phyloP scores from a whole-genome alignment of 2,113 vertebrate species.

The Pomatorhinus ruficollis region DNA sequence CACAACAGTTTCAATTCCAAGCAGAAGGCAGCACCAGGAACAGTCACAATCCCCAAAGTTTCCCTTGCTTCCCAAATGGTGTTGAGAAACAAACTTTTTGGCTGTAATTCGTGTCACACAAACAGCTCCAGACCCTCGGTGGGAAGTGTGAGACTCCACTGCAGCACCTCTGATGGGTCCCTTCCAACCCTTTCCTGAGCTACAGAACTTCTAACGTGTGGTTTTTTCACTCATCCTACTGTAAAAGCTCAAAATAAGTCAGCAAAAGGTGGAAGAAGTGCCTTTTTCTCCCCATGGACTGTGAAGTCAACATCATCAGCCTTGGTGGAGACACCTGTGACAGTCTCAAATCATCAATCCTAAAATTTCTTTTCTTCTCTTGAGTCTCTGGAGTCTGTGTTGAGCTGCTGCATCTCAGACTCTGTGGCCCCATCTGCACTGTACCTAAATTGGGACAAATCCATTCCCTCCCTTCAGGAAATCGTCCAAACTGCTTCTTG shows the following conservation, averaged over 20 bases:
- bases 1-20: neutral
- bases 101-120: neutral
- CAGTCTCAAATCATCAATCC: neutral
- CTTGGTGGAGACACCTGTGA: neutral
- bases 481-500: neutral
- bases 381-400: neutral
- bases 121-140: accelerated
- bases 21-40: neutral
- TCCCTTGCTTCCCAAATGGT: neutral
- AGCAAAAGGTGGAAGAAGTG: neutral
- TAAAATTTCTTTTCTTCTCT: neutral
- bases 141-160: neutral
- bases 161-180: neutral
- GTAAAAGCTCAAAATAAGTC: neutral
- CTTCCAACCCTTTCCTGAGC: neutral
- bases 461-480: neutral
- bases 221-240: neutral
- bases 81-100: neutral
- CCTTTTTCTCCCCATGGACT: neutral
- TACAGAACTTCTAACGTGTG: neutral
- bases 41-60: neutral
- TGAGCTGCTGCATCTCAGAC: neutral
- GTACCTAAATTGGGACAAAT: neutral
- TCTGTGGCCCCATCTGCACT: accelerated
- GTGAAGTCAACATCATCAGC: neutral